Percentiles rank a stretch among this genome's conserved stretches.
These are phyloP conservation scores for Thalassophryne amazonica DNA, from an alignment of 2,797 vertebrate genomes.

Conservation along the genomic window DNA sequence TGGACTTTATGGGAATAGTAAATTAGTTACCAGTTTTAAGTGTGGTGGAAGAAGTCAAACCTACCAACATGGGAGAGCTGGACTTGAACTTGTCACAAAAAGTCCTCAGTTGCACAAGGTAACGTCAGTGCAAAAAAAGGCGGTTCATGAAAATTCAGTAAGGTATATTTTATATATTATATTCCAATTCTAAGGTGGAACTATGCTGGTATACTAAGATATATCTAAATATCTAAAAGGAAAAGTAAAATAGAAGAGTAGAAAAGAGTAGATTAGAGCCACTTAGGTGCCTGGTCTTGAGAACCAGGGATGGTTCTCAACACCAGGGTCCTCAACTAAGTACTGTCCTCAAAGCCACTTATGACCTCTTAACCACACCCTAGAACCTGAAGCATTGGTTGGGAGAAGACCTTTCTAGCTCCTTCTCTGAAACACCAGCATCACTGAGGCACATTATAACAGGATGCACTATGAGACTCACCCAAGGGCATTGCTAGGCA, in stretches of 20 bases:
- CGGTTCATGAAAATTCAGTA: too few species aligned
- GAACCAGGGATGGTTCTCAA: too few species aligned
- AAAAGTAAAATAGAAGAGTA: too few species aligned
- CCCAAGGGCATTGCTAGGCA: conserved; percentile 1
- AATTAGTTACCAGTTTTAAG: neutral
- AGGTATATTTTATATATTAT: too few species aligned
- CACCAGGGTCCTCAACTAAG: neutral
- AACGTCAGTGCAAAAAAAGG: neutral
- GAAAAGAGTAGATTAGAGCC: too few species aligned
- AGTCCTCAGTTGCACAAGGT: neutral
- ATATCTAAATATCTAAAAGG: too few species aligned
- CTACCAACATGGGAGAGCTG: neutral
- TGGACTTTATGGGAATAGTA: neutral
- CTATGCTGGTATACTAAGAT: too few species aligned
- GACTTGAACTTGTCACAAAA: conserved; percentile 1
- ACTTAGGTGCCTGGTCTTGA: too few species aligned
- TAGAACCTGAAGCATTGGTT: neutral
- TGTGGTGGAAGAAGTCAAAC: neutral
- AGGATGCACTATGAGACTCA: neutral
- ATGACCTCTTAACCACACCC: neutral
- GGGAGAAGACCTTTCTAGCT: neutral
- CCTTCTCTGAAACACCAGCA: neutral
- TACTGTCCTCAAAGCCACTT: neutral
- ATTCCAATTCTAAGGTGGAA: too few species aligned
- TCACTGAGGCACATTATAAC: neutral